Base-by-base conservation (phyloP, 2,797 vertebrate species). In the Acridotheres tristis region DNA sequence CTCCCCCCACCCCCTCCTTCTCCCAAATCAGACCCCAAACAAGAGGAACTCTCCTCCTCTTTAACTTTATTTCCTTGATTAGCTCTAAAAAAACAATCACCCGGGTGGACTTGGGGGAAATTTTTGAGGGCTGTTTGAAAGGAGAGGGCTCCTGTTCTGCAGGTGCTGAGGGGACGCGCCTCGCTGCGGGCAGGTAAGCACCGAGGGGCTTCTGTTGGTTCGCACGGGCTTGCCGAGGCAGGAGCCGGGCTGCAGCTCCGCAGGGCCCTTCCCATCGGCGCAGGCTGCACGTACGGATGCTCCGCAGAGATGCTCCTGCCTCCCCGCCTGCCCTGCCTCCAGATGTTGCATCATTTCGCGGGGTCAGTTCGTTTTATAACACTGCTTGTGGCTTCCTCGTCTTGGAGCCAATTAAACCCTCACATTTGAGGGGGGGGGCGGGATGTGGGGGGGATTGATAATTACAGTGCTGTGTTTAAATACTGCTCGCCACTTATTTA, bases 21-120 rank as follows among this genome's bases (percentile, higher is more conserved):
- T 66, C 89, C 95, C 92, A 74, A 88, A 79, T 67, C 91, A 86
- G 94, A 94, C 92, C 95, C 96, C 94, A 91, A 93, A 95, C 95
- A 88, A 94, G 95, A 94, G 72, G 89, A 88, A 92, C 82, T 95
- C 96, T 93, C 96, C 96, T 95, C 94, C 96, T 96, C 96, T 96
- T 94, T 96, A 96, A 97, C 96, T 97, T 96, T 96, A 96, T 96
- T 97, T 94, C 94, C 91, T 89, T 94, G 92, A 96, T 96, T 94
- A 96, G 96, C 96, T 94, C 94, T n/a, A 89, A 93, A 89, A 94
- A 96, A 92, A 91, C 45, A 82, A 89, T 87, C 82, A 2, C 67
- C 90, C 19, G 8, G 40, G 4, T 23, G 90, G 90, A 86, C 82
- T 55, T 8, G 0, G 58, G 74, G 93, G 89, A 76, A 96, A 93